Conservation (phyloP, 2,113 vertebrate genomes). For the Eurypyga helias region DNA sequence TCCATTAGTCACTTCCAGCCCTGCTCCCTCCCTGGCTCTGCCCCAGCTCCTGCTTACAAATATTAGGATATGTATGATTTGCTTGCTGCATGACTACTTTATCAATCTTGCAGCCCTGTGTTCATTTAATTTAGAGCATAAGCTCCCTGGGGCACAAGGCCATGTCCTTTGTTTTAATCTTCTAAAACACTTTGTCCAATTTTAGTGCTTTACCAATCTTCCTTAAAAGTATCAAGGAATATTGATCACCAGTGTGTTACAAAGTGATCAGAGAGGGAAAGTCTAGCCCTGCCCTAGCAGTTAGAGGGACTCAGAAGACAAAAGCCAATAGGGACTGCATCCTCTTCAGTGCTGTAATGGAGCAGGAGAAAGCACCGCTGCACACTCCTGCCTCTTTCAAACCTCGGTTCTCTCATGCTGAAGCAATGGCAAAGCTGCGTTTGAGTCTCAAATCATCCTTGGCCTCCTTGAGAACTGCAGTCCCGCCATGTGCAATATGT, state of each 20-base stretch:
- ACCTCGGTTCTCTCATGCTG: background rate
- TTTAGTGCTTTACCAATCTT: conserved; percentile 22
- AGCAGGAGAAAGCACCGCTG: background rate
- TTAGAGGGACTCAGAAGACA: background rate
- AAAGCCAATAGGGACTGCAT: background rate
- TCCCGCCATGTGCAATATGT: background rate
- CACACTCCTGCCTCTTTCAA: background rate
- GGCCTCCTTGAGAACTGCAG: background rate
- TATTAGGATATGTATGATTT: conserved; percentile 48
- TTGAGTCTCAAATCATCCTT: background rate
- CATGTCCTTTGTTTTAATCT: conserved; percentile 60
- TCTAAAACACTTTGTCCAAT: conserved; percentile 21
- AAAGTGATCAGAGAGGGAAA: background rate
- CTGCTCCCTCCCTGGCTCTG: background rate
- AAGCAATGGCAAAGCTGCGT: background rate
- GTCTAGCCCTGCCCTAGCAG: background rate
- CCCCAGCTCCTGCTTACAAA: conserved; percentile 29
- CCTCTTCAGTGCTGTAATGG: background rate
- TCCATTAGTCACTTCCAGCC: background rate
- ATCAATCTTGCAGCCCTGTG: conserved; percentile 26
- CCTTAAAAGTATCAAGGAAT: conserved; percentile 26
- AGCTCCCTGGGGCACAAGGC: background rate
- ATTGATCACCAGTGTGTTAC: background rate
- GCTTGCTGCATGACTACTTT: conserved; percentile 36
- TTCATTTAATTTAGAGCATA: conserved; percentile 43